Percentiles rank a stretch among this genome's conserved stretches.
These are phyloP conservation scores for Caenorhabditis sp. DNA, from an alignment of 2,888 invertebrate genomes.

Conservation along the genomic window DNA sequence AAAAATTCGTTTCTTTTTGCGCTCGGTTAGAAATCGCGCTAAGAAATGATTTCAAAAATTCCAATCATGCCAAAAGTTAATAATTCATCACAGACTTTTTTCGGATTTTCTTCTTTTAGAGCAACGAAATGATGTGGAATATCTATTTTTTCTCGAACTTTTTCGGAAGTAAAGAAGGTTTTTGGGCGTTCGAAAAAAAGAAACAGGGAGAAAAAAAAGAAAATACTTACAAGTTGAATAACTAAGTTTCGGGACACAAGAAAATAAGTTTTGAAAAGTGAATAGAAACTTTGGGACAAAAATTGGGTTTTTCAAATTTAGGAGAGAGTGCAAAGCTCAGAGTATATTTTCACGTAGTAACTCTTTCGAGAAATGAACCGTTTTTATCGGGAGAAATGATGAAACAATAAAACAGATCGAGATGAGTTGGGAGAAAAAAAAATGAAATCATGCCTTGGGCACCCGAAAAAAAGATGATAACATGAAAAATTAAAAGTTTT, in stretches of 20 bases:
- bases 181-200: no score
- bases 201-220: no score
- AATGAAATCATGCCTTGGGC: neutral
- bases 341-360: neutral
- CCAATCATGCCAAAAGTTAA: neutral
- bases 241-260: no score
- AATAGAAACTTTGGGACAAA: no score
- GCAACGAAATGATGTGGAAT: neutral
- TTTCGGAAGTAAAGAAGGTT: neutral
- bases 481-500: constrained; percentile 4
- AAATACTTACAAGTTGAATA: no score
- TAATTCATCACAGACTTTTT: neutral
- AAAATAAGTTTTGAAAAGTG: no score
- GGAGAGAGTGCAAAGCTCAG: neutral
- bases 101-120: neutral
- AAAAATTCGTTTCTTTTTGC: neutral
- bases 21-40: no score
- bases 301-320: neutral
- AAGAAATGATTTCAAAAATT: no score
- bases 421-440: neutral
- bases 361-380: neutral
- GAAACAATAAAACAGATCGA: neutral
- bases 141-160: neutral
- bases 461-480: neutral
- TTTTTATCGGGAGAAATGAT: neutral